phyloP scores from a whole-genome alignment of 2,888 invertebrate genomes.

The Chloromyia formosa region DNA sequence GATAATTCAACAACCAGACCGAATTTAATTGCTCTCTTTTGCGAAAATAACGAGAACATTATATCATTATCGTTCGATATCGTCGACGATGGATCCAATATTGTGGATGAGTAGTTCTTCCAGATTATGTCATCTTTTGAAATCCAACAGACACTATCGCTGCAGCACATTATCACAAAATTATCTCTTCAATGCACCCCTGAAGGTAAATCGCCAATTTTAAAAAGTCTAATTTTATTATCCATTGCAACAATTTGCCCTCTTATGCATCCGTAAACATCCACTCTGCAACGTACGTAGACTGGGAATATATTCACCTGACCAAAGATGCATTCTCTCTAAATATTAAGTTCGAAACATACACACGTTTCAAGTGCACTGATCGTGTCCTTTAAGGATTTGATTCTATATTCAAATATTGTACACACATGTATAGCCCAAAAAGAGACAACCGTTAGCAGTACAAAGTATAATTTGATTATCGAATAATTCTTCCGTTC shows the following conservation, averaged over 20 bases:
- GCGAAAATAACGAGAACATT: not conserved
- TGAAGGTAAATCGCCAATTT: not conserved
- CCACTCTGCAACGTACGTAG: not conserved
- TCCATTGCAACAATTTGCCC: not conserved
- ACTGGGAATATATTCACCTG: not conserved
- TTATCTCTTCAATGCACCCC: not conserved
- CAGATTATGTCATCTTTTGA: not conserved
- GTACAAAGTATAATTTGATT: slow-evolving; percentile 21
- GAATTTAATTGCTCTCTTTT: not conserved
- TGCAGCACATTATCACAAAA: not conserved
- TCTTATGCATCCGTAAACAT: not conserved
- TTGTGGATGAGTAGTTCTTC: not conserved
- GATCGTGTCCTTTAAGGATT: too few species aligned
- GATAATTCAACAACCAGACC: not conserved
- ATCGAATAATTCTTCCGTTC: slow-evolving; percentile 32
- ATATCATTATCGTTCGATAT: not conserved
- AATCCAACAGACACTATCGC: not conserved
- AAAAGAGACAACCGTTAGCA: not conserved
- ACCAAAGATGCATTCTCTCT: not conserved
- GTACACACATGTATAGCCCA: not conserved
- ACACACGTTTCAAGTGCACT: too few species aligned
- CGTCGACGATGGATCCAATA: too few species aligned
- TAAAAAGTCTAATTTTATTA: slow-evolving; percentile 15
- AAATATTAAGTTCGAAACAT: too few species aligned
- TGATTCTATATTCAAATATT: too few species aligned